Conservation (phyloP, 2,888 invertebrate species). For the Hirudinaria manillensis region DNA sequence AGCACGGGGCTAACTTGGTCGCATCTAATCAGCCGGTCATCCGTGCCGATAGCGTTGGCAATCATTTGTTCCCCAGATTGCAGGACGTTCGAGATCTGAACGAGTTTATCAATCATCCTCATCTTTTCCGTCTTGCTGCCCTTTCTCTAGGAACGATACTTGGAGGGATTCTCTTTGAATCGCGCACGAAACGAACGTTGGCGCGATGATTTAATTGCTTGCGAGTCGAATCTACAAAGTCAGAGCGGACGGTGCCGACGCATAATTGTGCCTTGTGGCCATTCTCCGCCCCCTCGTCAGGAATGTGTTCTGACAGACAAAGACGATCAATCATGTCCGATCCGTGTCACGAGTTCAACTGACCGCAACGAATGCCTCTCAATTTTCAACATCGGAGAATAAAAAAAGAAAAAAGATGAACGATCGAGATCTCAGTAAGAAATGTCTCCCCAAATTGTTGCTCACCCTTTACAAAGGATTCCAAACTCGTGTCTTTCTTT, state of each 20-base stretch:
- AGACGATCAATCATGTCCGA: constrained; percentile 13
- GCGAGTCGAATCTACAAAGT: neutral
- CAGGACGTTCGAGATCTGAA: neutral
- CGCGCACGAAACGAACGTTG: neutral
- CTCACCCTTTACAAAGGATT: too few species aligned
- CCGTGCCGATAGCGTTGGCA: constrained; percentile 10
- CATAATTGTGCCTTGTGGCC: constrained; percentile 5
- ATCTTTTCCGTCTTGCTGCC: neutral
- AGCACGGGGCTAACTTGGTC: constrained; percentile 10
- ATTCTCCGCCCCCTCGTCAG: constrained; percentile 6
- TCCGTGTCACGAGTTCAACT: constrained; percentile 14
- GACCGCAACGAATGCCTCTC: constrained; percentile 11
- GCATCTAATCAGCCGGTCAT: constrained; percentile 3
- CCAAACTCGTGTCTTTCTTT: too few species aligned
- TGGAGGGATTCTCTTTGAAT: neutral
- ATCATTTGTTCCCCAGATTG: constrained; percentile 14
- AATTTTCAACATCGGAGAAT: neutral
- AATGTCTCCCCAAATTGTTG: too few species aligned
- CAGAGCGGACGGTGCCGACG: neutral
- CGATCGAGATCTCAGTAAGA: too few species aligned
- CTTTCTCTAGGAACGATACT: neutral
- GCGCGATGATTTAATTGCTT: neutral
- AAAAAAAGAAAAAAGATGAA: neutral
- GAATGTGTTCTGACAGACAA: constrained; percentile 15
- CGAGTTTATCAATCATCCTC: neutral